A percentile compares a stretch with the other conserved stretches of the same genome.
phyloP scores from a whole-genome alignment of 2,797 vertebrate genomes.

The Falco berigora region DNA sequence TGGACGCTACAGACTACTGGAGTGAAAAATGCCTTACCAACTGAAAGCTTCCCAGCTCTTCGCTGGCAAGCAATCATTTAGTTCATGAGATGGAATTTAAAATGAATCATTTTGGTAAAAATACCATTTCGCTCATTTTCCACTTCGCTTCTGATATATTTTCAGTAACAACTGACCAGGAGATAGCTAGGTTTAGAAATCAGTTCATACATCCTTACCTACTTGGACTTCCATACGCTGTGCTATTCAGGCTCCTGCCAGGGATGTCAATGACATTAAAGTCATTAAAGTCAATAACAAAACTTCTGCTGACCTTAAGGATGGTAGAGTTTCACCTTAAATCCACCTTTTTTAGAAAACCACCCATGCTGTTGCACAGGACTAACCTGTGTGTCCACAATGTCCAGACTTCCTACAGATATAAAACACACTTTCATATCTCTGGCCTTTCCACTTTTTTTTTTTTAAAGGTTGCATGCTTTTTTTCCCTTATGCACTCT shows the following conservation, averaged over 20 bases:
- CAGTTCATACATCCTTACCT: not conserved
- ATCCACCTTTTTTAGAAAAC: not conserved
- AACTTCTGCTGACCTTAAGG: not conserved
- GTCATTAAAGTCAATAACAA: not conserved
- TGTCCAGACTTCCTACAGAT: not conserved
- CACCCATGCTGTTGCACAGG: not conserved
- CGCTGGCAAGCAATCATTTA: not conserved
- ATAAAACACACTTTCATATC: not conserved
- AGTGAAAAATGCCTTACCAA: not conserved
- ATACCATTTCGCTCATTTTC: not conserved
- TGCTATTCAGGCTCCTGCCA: not conserved
- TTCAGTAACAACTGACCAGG: not conserved
- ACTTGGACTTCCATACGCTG: not conserved
- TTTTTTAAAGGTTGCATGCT: not conserved
- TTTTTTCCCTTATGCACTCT: not conserved
- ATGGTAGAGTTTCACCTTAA: not conserved
- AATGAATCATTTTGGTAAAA: not conserved
- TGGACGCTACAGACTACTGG: not conserved
- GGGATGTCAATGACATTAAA: too few relatives aligned
- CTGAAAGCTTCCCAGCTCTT: not conserved
- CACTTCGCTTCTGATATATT: not conserved
- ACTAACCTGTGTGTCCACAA: not conserved
- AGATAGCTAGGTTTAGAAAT: not conserved
- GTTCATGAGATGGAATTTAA: not conserved
- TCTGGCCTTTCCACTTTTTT: not conserved